Evolutionary conservation across 2,797 vertebrate species (phyloP).

Genomic region (Chloroceryle inda): DNA sequence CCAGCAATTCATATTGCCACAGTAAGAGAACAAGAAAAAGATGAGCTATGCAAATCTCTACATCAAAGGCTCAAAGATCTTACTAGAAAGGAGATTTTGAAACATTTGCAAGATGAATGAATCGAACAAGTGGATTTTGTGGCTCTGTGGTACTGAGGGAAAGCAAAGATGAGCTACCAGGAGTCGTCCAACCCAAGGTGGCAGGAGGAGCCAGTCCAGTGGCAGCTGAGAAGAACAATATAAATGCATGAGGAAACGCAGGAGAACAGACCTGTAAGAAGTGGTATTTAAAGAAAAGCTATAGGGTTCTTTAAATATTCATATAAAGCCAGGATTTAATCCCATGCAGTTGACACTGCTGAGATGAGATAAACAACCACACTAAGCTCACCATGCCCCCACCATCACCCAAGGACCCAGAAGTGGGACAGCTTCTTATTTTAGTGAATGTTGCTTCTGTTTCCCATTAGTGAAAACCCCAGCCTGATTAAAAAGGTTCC

Average conservation of each 20-base stretch:
- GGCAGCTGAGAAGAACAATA: neutral
- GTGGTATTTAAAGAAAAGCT: neutral
- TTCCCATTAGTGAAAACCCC: neutral
- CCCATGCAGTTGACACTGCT: neutral
- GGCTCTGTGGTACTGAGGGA: neutral
- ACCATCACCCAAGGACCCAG: neutral
- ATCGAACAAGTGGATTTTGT: neutral
- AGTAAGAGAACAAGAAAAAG: neutral
- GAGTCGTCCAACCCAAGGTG: neutral
- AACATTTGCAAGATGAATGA: neutral
- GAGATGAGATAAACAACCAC: neutral
- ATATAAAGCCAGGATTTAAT: neutral
- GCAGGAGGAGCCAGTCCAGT: neutral
- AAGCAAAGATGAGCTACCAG: neutral
- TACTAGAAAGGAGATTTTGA: neutral
- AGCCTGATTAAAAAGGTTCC: neutral
- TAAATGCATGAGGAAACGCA: neutral
- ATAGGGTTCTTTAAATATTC: neutral
- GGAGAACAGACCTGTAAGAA: neutral
- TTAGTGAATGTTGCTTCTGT: neutral
- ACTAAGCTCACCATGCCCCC: neutral
- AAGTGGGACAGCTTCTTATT: neutral
- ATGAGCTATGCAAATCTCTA: neutral
- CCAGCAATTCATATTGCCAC: neutral
- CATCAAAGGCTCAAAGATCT: neutral